Evolutionary conservation across 2,888 invertebrate genomes (phyloP), one percentile per base, ranked within the genome.

Genomic region (Pedicia rivosa): DNA sequence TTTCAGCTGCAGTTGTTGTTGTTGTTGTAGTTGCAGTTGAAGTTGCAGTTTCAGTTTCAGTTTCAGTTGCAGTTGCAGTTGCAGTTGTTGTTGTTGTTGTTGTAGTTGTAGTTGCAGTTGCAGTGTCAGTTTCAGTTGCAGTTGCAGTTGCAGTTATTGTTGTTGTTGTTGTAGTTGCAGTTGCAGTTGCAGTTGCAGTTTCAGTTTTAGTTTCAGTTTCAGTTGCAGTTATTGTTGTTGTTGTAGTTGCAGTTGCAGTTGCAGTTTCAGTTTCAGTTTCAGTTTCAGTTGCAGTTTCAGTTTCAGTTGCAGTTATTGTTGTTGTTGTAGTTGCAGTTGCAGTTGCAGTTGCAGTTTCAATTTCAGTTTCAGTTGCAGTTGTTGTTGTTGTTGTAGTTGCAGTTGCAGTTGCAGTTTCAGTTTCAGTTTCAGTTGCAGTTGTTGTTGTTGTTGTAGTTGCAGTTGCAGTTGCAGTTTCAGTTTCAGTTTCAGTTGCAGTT

Each of bases 41-140:
- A 28, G 36, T 36, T 27, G 36, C 27, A 28, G 36, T 36, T 27
- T 27, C 27, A 28, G 36, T 36, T 27, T 27, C 27, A 28, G 36
- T 36, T 27, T 27, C 27, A 28, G 36, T 36, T 27, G 36, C 27
- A 28, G 20, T 30, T 20, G 20, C 17, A 5, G 20, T 36, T 27
- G 36, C 27, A 28, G 36, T 27, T 14, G 36, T 36, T 27, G 36
- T 27, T 14, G 36, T 36, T 27, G 36, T 27, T 14, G 36, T 36
- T 27, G 36, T 27, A 16, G 36, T 36, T 27, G 36, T 27, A 28
- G 36, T 36, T 27, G 36, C 27, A 28, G 36, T 36, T 27, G 36
- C 27, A 28, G 36, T 36, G 17, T 27, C 27, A 28, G 36, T 36
- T 27, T 27, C 27, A 28, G 36, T 36, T 27, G 36, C 27, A 28